These are phyloP conservation scores for Mythimna loreyi DNA, from an alignment of 2,888 invertebrate species.

Conservation along the genomic window DNA sequence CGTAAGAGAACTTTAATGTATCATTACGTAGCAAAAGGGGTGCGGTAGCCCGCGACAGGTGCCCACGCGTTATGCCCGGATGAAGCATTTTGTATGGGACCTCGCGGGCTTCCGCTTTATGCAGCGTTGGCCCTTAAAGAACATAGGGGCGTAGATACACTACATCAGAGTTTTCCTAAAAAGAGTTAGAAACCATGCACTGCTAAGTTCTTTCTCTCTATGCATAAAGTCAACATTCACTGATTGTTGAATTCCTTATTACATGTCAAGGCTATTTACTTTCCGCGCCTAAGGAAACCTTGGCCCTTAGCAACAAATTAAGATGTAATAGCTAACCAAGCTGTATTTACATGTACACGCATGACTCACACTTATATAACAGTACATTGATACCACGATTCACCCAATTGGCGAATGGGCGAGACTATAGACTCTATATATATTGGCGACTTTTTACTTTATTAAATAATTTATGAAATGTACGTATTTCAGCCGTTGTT, in stretches of 20 bases:
- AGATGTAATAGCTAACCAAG: slow-evolving; percentile 15
- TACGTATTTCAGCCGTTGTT: slow-evolving; percentile 3
- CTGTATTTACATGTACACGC: slow-evolving; percentile 17
- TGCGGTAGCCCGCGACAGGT: too few relatives aligned
- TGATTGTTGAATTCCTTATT: background rate
- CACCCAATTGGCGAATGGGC: slow-evolving; percentile 3
- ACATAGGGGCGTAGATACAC: too few relatives aligned
- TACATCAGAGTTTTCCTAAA: too few relatives aligned
- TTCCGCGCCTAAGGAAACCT: background rate
- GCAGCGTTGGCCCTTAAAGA: too few relatives aligned
- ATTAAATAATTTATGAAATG: slow-evolving; percentile 16
- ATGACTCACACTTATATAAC: slow-evolving; percentile 29
- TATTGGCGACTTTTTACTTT: slow-evolving; percentile 31
- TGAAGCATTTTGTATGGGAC: too few relatives aligned
- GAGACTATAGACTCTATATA: slow-evolving; percentile 31
- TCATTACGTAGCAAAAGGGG: too few relatives aligned
- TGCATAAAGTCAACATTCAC: background rate
- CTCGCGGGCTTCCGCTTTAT: too few relatives aligned
- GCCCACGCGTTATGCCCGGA: too few relatives aligned
- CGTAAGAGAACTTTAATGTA: too few relatives aligned
- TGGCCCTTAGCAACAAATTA: slow-evolving; percentile 13
- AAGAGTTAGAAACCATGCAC: too few relatives aligned
- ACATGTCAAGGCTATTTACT: background rate
- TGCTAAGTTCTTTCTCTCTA: too few relatives aligned
- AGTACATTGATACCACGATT: slow-evolving; percentile 32